Base-by-base conservation (phyloP, 2,113 vertebrate species). In the Tursiops truncatus region DNA sequence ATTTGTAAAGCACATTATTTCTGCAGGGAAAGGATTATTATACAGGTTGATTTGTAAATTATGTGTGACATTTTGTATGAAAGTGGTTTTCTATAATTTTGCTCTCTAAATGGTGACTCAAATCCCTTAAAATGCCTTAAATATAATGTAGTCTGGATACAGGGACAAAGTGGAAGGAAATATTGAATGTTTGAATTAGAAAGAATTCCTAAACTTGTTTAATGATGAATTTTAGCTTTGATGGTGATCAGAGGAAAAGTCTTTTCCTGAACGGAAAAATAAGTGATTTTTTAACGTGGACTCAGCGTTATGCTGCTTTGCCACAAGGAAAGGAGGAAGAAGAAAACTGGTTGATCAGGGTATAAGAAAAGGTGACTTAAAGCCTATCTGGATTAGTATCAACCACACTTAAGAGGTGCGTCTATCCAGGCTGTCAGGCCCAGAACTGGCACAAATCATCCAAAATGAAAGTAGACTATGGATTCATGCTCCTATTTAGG, bases 101-200 rank as follows among this genome's bases (percentile, higher is more conserved):
- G 53, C 71, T 92, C 47, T 82, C 36, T 95, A 38, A 93, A 88
- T 28, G 7, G 28, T 95, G 36, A 87, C 47, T 88, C 87, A 95
- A 62, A 71, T 28, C 67, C 38, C 18, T 70, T 84, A 84, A 93
- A 84, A 93, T 93, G 12, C 17, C 33, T 89, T 93, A 63, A 89
- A 70, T 84, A 77, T 18, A 89, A 77, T 41, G 77, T 18, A 82
- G 65, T 76, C 33, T 67, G 67, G 31, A 47, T 86, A 85, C 31
- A 71, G 70, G 44, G 41, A 11, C 56, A 80, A 79, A 44, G 12
- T 79, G 53, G 73, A 26, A 50, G 53, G 56, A 89, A 21, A 68
- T 38, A 20, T 79, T 25, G 18, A 94, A 6, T 65, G 20, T 83
- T 82, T 89, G 77, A 93, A 71, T 44, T 65, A 91, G 44, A 65